Percentiles rank a stretch among this genome's conserved stretches.
phyloP scores from a whole-genome alignment of 2,888 invertebrate species.

The Linnaemya vulpina region DNA sequence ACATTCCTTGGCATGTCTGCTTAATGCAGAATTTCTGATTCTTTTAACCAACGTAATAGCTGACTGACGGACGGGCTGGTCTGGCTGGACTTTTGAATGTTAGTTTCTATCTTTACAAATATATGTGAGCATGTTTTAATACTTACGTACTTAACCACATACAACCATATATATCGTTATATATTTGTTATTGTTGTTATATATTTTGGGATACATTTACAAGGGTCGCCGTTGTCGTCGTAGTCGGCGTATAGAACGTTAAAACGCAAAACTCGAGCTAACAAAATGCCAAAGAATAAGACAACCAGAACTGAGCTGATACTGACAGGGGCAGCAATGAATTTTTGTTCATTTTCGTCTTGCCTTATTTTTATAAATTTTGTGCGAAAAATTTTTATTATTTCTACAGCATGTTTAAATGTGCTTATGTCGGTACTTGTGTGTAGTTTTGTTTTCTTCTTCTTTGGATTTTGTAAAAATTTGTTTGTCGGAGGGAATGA shows the following conservation, averaged over 20 bases:
- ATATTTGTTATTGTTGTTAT: constrained; percentile 59
- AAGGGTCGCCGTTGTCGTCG: constrained; percentile 63
- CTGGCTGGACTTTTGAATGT: constrained; percentile 60
- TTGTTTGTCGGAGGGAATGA: constrained; percentile 56
- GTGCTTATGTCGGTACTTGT: constrained; percentile 63
- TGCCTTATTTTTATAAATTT: constrained; percentile 63
- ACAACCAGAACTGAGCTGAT: constrained; percentile 76
- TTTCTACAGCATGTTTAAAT: constrained; percentile 45
- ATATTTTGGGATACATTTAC: constrained; percentile 64
- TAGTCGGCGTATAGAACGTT: constrained; percentile 71
- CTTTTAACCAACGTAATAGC: constrained; percentile 55
- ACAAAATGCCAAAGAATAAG: constrained; percentile 81
- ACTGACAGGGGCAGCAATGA: constrained; percentile 71
- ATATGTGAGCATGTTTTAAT: not conserved
- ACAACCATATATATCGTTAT: not conserved
- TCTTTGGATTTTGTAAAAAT: constrained; percentile 35
- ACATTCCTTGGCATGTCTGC: constrained; percentile 9
- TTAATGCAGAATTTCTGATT: constrained; percentile 39
- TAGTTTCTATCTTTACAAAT: constrained; percentile 55
- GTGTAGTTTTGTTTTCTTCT: constrained; percentile 33
- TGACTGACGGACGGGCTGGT: constrained; percentile 55
- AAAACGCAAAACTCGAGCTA: constrained; percentile 77
- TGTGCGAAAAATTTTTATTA: constrained; percentile 65
- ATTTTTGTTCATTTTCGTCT: constrained; percentile 68
- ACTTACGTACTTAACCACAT: not conserved